A percentile compares a stretch with the other conserved stretches of the same genome.
phyloP scores from a whole-genome alignment of 2,888 invertebrate species.

The Rhingia rostrata region DNA sequence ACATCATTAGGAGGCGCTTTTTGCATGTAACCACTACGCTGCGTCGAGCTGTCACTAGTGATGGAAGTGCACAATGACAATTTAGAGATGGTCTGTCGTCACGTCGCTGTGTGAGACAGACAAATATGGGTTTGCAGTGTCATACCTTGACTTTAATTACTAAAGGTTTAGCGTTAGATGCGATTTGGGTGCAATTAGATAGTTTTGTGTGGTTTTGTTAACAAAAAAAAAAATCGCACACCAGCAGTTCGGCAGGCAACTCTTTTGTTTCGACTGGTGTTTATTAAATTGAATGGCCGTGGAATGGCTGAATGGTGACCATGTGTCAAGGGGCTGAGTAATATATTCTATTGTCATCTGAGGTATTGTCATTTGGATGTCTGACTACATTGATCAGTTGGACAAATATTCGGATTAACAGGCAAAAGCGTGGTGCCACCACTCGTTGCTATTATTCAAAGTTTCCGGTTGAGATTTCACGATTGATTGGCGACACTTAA shows the following conservation, averaged over 20 bases:
- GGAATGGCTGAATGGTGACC: constrained; percentile 15
- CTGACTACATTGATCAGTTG: neutral
- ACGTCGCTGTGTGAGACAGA: constrained; percentile 14
- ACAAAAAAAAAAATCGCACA: neutral
- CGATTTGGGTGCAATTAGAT: constrained; percentile 41
- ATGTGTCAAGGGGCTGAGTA: constrained; percentile 14
- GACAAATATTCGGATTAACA: neutral
- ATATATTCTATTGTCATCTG: constrained; percentile 15
- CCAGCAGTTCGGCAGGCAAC: constrained; percentile 31
- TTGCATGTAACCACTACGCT: neutral
- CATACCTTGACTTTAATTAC: constrained; percentile 68
- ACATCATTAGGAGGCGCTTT: constrained; percentile 23
- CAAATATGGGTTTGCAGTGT: constrained; percentile 62
- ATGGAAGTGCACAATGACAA: constrained; percentile 28
- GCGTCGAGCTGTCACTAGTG: constrained; percentile 29
- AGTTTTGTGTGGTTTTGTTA: neutral
- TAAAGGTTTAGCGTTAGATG: constrained; percentile 50
- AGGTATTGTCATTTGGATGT: neutral
- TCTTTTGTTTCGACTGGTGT: constrained; percentile 52
- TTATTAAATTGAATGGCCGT: constrained; percentile 12
- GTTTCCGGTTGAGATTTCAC: constrained; percentile 10
- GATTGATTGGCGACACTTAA: constrained; percentile 15
- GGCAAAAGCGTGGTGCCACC: neutral
- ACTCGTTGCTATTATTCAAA: neutral
- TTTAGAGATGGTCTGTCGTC: constrained; percentile 46